Conservation (phyloP, 2,888 invertebrate genomes). For the Megamerina dolium region DNA sequence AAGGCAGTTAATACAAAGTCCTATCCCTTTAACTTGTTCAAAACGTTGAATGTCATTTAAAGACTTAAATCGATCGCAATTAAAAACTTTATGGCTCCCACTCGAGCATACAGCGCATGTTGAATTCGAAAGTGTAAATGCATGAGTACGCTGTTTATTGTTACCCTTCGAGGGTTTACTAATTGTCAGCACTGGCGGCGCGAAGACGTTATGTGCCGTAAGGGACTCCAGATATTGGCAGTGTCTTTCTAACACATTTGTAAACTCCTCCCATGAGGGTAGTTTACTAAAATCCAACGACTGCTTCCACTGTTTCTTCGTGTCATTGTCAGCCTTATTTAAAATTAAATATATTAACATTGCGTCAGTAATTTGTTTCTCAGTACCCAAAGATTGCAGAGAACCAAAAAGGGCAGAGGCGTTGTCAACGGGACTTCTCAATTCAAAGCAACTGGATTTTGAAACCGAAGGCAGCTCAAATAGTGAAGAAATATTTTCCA, state of each 20-base stretch:
- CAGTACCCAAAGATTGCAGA: conserved; percentile 10
- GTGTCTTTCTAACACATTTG: conserved; percentile 8
- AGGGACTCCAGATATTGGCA: conserved; percentile 14
- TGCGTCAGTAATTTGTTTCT: conserved; percentile 9
- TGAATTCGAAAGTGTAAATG: conserved; percentile 3
- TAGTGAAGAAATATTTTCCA: conserved; percentile 2
- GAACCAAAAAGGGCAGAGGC: conserved; percentile 8
- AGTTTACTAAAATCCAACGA: conserved; percentile 11
- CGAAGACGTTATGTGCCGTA: too few relatives aligned
- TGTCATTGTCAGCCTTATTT: conserved; percentile 13
- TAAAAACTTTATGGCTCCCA: neutral
- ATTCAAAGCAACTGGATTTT: conserved; percentile 3
- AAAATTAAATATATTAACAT: conserved; percentile 16
- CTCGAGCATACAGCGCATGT: conserved; percentile 4
- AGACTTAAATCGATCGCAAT: conserved; percentile 6
- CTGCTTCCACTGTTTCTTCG: conserved; percentile 16
- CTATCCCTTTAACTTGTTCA: conserved; percentile 4
- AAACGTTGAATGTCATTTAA: neutral
- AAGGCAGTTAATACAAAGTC: conserved; percentile 3
- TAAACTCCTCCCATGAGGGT: conserved; percentile 12
- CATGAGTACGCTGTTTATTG: neutral
- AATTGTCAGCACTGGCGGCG: too few relatives aligned
- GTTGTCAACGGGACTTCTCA: conserved; percentile 9
- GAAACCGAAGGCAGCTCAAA: conserved; percentile 5
- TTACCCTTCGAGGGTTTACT: too few relatives aligned